A percentile compares a stretch with the other conserved stretches of the same genome.
These are phyloP conservation scores for Lycopodina hypogea DNA, from an alignment of 37 sponge, comb jelly and placozoan genomes.

Conservation along the genomic window DNA sequence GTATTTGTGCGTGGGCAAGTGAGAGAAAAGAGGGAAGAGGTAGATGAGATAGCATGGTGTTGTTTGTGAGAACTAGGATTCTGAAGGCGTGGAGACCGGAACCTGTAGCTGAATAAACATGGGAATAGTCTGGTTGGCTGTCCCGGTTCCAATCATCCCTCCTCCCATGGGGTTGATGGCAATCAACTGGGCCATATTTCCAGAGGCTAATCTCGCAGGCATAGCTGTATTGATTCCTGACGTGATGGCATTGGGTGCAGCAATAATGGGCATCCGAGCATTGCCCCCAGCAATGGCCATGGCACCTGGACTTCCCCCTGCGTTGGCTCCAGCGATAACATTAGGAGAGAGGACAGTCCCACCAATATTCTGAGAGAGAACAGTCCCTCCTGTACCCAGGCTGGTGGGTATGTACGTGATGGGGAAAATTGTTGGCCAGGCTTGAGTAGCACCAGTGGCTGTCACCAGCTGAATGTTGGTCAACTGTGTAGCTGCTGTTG, in stretches of 20 bases:
- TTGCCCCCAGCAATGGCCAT: too few relatives aligned
- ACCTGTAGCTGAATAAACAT: slow-evolving; percentile 31
- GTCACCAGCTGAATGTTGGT: slow-evolving; percentile 19
- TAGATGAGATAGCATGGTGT: too few relatives aligned
- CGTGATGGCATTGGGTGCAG: neutral
- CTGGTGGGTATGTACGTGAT: slow-evolving; percentile 43
- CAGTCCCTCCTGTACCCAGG: slow-evolving; percentile 29
- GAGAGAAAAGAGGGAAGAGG: too few relatives aligned
- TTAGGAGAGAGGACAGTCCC: neutral
- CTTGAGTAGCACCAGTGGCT: slow-evolving; percentile 11
- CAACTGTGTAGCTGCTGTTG: neutral
- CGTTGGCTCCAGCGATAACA: neutral
- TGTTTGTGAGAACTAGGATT: neutral
- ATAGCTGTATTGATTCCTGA: neutral
- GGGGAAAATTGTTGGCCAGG: slow-evolving; percentile 34
- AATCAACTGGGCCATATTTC: slow-evolving; percentile 14
- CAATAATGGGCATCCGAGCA: slow-evolving; percentile 23
- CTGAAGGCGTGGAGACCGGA: slow-evolving; percentile 3
- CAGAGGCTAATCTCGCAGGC: slow-evolving; percentile 3
- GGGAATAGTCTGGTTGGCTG: slow-evolving; percentile 5
- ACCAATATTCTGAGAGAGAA: too few relatives aligned
- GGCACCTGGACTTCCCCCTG: neutral
- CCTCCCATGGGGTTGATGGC: slow-evolving; percentile 9
- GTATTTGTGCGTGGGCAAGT: too few relatives aligned
- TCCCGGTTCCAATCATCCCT: neutral